Conservation (phyloP, 2,113 vertebrate species). For the Etheostoma cragini region DNA sequence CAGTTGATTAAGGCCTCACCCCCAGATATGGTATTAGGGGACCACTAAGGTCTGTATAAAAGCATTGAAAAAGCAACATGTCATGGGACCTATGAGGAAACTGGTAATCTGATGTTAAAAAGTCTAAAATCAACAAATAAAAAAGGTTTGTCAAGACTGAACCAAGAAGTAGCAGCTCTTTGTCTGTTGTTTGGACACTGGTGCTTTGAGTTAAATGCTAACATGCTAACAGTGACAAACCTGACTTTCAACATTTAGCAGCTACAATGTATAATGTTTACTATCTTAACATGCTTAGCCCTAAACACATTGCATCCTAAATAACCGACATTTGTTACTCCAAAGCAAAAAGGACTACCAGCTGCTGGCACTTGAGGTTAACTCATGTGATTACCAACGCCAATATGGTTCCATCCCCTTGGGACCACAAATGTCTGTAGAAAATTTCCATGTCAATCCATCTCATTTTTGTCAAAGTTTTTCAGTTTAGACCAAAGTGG, state of each 20-base stretch:
- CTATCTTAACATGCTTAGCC: background rate
- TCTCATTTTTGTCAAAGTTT: background rate
- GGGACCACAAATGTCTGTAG: background rate
- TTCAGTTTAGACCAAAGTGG: background rate
- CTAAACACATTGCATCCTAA: background rate
- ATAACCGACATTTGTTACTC: background rate
- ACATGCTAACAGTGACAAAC: background rate
- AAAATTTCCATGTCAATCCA: background rate
- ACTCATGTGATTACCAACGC: background rate
- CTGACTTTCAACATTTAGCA: background rate
- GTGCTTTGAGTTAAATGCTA: background rate
- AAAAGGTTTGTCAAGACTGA: too few species aligned
- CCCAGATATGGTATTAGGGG: too few species aligned
- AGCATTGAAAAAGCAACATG: too few species aligned
- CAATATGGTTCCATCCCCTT: background rate
- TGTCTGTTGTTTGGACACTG: too few species aligned
- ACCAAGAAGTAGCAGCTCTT: too few species aligned
- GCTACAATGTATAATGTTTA: background rate
- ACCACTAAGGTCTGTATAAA: too few species aligned
- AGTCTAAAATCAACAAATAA: too few species aligned
- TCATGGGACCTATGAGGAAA: background rate
- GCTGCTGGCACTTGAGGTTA: background rate
- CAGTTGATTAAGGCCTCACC: too few species aligned
- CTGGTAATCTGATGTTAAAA: background rate
- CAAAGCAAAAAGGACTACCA: background rate